Base-by-base conservation (phyloP, 53 echinoderm and acorn worm genomes). In the Patiria pectinifera region DNA sequence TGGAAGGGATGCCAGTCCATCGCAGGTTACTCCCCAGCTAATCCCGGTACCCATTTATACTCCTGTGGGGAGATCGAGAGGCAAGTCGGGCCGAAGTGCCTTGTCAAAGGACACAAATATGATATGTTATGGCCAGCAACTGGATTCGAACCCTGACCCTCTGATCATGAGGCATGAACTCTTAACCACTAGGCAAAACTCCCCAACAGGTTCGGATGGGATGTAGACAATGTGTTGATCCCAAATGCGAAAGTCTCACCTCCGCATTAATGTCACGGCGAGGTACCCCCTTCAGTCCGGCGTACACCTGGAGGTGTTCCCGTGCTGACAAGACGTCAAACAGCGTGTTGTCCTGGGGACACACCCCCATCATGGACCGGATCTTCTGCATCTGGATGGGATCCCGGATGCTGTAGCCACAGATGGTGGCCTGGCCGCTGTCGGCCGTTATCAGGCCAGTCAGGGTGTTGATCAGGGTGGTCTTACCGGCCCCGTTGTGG, bases 401-500 rank as follows among this genome's bases (percentile, higher is more conserved):
- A 85, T 96, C 91, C 22, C 86, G 81, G 82, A 96, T 87, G 72
- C 87, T 84, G 59, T 76, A 71, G 25, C 95, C 95, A 11, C 92
- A 95, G 91, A 95, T 84, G 14, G 87, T 94, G 21, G 96, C 96
- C 3, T 62, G 46, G 61, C 96, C 96, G 22, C 74, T 89, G 11
- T 91, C 94, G 24, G 95, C 86, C 15, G 78, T 11, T 61, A 91
- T 11, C 89, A 96, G 80, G 60, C 96, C 96, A 21, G 95, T 93
- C 81, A 96, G 88, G 66, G 87, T 87, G 87, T 87, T 95, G 83
- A 96, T 94, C 44, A 96, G 93, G 26, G 96, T 96, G 46, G 96
- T 82, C 82, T 96, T 96, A 53, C 96, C 96, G 3, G 96, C 96
- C 11, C 96, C 96, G 61, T 96, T 96, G 89, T 96, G 96, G 24